Conservation (phyloP, 2,797 vertebrate species). For the Girardinus metallicus region DNA sequence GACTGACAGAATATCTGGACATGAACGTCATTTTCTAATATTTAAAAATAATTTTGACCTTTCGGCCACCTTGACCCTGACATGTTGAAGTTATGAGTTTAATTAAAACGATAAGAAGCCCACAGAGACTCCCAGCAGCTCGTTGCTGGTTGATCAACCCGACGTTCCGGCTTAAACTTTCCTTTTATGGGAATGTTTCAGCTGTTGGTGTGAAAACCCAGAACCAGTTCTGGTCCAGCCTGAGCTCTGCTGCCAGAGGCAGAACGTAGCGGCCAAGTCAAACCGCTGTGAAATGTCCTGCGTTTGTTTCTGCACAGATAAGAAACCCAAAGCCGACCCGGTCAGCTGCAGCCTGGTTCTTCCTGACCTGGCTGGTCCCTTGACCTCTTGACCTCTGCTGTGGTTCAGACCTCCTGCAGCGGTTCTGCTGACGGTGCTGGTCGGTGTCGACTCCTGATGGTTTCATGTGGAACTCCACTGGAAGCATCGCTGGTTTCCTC, state of each 20-base stretch:
- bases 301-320: constrained; percentile 5
- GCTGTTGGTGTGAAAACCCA: constrained; percentile 31
- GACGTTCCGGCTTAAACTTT: background rate
- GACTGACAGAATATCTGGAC: no score
- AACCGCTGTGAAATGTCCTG: constrained; percentile 28
- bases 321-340: background rate
- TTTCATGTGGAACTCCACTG: constrained; percentile 29
- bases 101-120: background rate
- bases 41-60: background rate
- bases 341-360: background rate
- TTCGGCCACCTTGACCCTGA: background rate
- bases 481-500: no score
- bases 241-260: constrained; percentile 31
- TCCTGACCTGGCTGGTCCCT: constrained; percentile 15
- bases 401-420: constrained; percentile 38
- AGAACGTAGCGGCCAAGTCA: constrained; percentile 37
- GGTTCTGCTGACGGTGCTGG: no score
- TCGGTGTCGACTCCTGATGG: no score
- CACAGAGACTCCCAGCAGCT: background rate
- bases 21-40: no score
- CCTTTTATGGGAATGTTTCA: constrained; percentile 55
- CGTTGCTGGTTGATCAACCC: background rate
- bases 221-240: constrained; percentile 35
- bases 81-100: background rate
- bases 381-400: no score